phyloP scores from a whole-genome alignment of 2,113 vertebrate genomes.

The Silurus meridionalis region DNA sequence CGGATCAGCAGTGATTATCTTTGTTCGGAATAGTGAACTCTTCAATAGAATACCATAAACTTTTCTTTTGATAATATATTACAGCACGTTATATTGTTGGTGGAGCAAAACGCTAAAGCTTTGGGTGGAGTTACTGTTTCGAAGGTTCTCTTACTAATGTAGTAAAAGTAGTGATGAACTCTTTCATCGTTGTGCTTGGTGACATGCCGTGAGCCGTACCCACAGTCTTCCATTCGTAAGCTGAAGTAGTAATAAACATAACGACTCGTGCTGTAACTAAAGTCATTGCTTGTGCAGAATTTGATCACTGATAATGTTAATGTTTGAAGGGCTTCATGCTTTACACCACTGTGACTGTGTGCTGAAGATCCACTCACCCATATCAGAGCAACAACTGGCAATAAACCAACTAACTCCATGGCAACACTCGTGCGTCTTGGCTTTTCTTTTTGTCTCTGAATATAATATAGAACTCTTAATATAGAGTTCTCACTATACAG shows the following conservation, averaged over 20 bases:
- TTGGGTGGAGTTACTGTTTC: conserved; percentile 57
- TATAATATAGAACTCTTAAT: no score
- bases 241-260: conserved; percentile 53
- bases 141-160: conserved; percentile 44
- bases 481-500: no score
- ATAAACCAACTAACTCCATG: no score
- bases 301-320: conserved; percentile 52
- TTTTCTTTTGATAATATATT: not conserved
- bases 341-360: no score
- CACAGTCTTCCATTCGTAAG: conserved; percentile 63
- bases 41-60: no score
- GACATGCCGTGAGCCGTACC: conserved; percentile 59
- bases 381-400: no score
- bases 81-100: not conserved
- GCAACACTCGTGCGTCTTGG: no score
- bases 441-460: no score
- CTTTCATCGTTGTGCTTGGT: conserved; percentile 56
- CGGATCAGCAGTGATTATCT: no score
- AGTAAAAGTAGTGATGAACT: conserved; percentile 42
- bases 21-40: no score
- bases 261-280: conserved; percentile 43
- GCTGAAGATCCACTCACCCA: no score
- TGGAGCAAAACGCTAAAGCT: not conserved
- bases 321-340: no score
- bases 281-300: conserved; percentile 38